Evolutionary conservation across 1,140 invertebrate species (phyloP).

Genomic region (Dinoponera quadriceps): DNA sequence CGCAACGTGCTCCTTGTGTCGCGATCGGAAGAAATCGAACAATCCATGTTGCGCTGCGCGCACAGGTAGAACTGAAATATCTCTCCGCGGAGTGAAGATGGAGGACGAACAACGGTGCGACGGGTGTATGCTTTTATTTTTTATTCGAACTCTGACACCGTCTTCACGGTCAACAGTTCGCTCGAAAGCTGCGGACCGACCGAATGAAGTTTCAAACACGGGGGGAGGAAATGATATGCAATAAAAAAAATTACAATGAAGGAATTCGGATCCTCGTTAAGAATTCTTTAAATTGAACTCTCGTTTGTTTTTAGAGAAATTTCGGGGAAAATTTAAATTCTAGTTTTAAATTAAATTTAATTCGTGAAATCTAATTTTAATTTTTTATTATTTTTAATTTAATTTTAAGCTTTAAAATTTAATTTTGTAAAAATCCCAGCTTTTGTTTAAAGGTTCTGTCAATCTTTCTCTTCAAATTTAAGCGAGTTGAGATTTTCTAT

Average conservation of each 20-base stretch:
- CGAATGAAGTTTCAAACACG: too few relatives aligned
- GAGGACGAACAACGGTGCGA: too few relatives aligned
- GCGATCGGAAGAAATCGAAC: not conserved
- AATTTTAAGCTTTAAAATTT: not conserved
- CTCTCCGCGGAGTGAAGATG: too few relatives aligned
- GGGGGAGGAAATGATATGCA: too few relatives aligned
- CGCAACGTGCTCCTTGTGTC: conserved; percentile 41
- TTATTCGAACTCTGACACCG: not conserved
- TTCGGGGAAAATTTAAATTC: not conserved
- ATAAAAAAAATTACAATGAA: too few relatives aligned
- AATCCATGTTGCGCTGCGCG: not conserved
- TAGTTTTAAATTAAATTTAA: not conserved
- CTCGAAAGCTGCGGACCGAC: too few relatives aligned
- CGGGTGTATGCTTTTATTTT: too few relatives aligned
- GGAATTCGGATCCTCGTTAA: too few relatives aligned
- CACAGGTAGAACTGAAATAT: too few relatives aligned
- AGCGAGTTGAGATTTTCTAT: too few relatives aligned
- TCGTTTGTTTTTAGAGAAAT: not conserved
- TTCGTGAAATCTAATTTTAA: not conserved
- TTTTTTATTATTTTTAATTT: not conserved
- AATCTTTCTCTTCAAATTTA: too few relatives aligned
- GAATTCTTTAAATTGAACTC: not conserved
- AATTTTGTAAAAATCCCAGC: not conserved
- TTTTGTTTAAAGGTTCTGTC: too few relatives aligned
- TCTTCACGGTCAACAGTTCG: not conserved